Percentiles rank a stretch among this genome's conserved stretches.
These are phyloP conservation scores for Argopecten irradians DNA, from an alignment of 1,140 invertebrate species.

Conservation along the genomic window DNA sequence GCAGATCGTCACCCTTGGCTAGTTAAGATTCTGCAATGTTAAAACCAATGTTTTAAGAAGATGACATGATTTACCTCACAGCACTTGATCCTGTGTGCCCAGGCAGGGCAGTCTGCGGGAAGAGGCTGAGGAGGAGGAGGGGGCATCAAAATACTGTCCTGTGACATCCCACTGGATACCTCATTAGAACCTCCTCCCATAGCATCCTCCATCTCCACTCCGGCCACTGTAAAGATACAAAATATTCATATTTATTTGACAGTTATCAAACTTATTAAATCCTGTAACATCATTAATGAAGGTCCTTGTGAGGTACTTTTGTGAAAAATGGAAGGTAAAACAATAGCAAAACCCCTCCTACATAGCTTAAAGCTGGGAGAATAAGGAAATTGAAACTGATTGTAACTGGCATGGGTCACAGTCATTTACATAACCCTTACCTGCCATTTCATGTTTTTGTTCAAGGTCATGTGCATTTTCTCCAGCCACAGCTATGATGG, in stretches of 20 bases:
- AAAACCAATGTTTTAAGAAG: no score
- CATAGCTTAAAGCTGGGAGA: no score
- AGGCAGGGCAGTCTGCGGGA: conserved; percentile 67
- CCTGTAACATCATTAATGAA: no score
- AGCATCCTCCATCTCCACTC: conserved; percentile 32
- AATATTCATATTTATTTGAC: not conserved
- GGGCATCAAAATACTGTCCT: conserved; percentile 62
- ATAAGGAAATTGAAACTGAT: no score
- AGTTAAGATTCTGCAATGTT: no score
- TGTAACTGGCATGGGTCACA: not conserved
- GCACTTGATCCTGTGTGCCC: conserved; percentile 70
- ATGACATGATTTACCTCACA: conserved; percentile 75
- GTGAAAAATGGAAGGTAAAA: no score
- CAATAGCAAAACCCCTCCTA: no score
- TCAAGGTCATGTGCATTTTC: conserved; percentile 47
- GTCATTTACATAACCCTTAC: not conserved
- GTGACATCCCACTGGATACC: not conserved
- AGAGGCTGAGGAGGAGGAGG: conserved; percentile 51
- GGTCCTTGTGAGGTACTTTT: no score
- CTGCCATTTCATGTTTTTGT: conserved; percentile 37
- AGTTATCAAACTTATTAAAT: no score
- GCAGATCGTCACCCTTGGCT: no score
- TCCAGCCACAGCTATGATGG: conserved; percentile 64
- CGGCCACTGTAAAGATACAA: not conserved
- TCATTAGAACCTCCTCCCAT: conserved; percentile 37